Evolutionary conservation across 2,797 vertebrate species (phyloP).

Genomic region (Knipowitschia caucasica): DNA sequence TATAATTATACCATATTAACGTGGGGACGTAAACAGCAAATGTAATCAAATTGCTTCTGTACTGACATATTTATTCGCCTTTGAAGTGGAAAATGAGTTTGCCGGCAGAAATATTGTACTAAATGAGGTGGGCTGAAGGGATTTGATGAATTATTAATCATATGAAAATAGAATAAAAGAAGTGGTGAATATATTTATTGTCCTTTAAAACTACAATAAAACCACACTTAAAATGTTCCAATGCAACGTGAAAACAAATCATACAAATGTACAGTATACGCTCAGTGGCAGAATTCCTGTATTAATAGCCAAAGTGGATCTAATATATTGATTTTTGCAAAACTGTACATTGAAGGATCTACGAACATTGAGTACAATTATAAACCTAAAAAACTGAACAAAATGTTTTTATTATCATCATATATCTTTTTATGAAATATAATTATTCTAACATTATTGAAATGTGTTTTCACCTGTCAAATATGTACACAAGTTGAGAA

Average conservation of each 20-base stretch:
- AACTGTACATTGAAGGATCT: too few species aligned
- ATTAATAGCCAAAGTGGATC: too few species aligned
- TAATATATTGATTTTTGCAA: too few species aligned
- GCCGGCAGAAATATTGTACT: slow-evolving; percentile 12
- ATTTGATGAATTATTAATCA: slow-evolving; percentile 34
- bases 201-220: not conserved
- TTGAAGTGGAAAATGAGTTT: slow-evolving; percentile 25
- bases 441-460: too few species aligned
- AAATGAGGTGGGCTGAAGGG: slow-evolving; percentile 24
- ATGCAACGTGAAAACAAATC: not conserved
- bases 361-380: too few species aligned
- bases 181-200: not conserved
- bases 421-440: too few species aligned
- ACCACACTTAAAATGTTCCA: not conserved
- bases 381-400: too few species aligned
- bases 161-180: not conserved
- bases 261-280: not conserved
- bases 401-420: too few species aligned
- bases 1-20: slow-evolving; percentile 23
- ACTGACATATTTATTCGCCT: slow-evolving; percentile 19
- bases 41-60: slow-evolving; percentile 24
- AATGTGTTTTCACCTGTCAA: too few species aligned
- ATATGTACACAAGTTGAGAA: too few species aligned
- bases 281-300: not conserved
- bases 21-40: slow-evolving; percentile 25